These are phyloP conservation scores for Andrena trimmerana DNA, from an alignment of 2,888 invertebrate species.

Conservation along the genomic window DNA sequence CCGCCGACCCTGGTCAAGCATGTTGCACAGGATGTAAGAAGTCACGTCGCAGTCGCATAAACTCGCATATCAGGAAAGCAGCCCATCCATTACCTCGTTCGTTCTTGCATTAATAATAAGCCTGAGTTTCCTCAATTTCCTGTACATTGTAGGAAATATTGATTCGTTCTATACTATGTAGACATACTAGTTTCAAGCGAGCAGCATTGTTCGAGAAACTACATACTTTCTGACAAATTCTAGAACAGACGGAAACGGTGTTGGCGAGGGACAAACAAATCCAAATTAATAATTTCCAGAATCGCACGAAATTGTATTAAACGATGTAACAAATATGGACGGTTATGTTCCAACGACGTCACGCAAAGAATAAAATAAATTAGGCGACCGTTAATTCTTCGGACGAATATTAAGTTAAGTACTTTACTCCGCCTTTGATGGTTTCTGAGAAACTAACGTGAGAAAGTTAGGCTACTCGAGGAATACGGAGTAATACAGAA, in stretches of 20 bases:
- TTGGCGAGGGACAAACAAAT: slow-evolving; percentile 12
- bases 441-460: no score
- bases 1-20: no score
- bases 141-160: slow-evolving; percentile 27
- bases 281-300: slow-evolving; percentile 27
- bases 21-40: not conserved
- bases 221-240: not conserved
- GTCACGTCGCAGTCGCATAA: not conserved
- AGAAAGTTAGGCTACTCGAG: no score
- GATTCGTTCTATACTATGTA: slow-evolving; percentile 12
- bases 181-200: not conserved
- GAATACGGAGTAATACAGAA: no score
- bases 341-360: not conserved
- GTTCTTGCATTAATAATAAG: slow-evolving; percentile 23
- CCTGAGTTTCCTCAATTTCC: slow-evolving; percentile 34
- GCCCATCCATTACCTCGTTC: slow-evolving; percentile 1
- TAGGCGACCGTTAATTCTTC: not conserved
- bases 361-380: not conserved
- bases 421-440: not conserved
- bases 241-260: slow-evolving; percentile 4
- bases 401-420: no score
- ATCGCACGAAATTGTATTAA: slow-evolving; percentile 4
- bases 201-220: slow-evolving; percentile 24
- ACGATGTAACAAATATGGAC: not conserved
- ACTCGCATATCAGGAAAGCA: not conserved